Percentiles rank a stretch among this genome's conserved stretches.
Evolutionary conservation across 2,797 vertebrate species (phyloP).

Genomic region (Novumbra hubbsi): DNA sequence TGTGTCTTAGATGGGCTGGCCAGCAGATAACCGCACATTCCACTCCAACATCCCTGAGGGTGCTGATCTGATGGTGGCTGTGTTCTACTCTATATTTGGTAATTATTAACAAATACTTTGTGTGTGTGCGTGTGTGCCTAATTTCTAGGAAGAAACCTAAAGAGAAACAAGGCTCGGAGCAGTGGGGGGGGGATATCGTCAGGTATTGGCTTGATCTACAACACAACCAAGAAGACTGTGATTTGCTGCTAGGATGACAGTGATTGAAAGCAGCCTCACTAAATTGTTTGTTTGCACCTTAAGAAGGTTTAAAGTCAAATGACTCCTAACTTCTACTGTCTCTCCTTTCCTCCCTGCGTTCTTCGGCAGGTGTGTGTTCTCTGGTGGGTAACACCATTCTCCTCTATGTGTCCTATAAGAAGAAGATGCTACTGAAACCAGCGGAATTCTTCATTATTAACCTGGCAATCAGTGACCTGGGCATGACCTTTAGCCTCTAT

Average conservation of each 20-base stretch:
- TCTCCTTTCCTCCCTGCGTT: background rate
- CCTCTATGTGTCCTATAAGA: conserved; percentile 63
- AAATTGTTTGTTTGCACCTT: no score
- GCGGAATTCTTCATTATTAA: conserved; percentile 70
- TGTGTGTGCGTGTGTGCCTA: no score
- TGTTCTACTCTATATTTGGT: conserved; percentile 48
- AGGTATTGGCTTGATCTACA: no score
- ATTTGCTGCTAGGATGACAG: no score
- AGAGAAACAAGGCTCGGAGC: no score
- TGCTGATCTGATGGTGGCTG: conserved; percentile 36
- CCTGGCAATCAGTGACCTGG: conserved; percentile 67
- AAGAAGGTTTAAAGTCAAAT: no score
- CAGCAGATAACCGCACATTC: conserved; percentile 39
- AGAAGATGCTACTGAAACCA: conserved; percentile 63
- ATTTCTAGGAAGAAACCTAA: no score
- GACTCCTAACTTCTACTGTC: background rate
- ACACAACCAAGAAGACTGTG: no score
- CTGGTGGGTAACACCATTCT: conserved; percentile 63
- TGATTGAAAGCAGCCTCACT: no score
- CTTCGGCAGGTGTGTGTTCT: conserved; percentile 48
- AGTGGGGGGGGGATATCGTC: no score
- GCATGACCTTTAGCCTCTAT: conserved; percentile 67
- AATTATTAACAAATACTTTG: background rate
- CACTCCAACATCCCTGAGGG: conserved; percentile 40
- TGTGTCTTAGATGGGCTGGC: conserved; percentile 31